These are phyloP conservation scores for Procavia capensis DNA, from an alignment of 2,113 vertebrate species.

Conservation along the genomic window DNA sequence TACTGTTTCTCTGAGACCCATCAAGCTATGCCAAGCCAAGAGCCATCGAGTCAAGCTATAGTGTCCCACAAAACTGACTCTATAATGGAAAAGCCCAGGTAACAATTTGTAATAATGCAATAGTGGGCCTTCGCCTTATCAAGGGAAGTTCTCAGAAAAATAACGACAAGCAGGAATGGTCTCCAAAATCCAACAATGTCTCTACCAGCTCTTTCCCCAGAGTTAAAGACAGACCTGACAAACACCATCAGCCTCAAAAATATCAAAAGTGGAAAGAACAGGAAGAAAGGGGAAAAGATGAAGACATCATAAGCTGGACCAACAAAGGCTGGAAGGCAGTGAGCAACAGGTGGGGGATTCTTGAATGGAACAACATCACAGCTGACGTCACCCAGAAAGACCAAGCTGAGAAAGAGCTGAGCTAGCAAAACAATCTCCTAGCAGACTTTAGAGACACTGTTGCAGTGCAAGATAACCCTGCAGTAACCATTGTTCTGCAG, in stretches of 20 bases:
- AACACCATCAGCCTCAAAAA: conserved; percentile 73
- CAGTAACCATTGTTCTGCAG: conserved; percentile 33
- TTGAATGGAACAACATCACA: conserved; percentile 73
- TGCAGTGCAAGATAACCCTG: conserved; percentile 1
- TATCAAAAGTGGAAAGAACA: conserved; percentile 68
- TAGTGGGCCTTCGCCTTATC: conserved; percentile 60
- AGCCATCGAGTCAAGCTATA: background rate
- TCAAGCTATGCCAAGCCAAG: background rate
- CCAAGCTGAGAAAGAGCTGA: conserved; percentile 56
- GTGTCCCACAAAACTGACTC: background rate
- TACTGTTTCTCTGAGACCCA: conserved; percentile 59
- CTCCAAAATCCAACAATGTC: conserved; percentile 66
- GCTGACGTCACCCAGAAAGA: conserved; percentile 59
- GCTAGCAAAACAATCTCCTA: conserved; percentile 66
- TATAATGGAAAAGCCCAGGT: conserved; percentile 47
- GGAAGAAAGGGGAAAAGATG: conserved; percentile 52
- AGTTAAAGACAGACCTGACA: conserved; percentile 71
- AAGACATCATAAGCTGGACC: conserved; percentile 75
- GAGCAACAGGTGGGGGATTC: conserved; percentile 47
- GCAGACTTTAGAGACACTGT: conserved; percentile 51
- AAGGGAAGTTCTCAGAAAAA: conserved; percentile 67
- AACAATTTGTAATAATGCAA: conserved; percentile 50
- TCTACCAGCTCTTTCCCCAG: conserved; percentile 48
- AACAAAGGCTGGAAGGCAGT: conserved; percentile 64
- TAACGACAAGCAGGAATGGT: conserved; percentile 61